Evolutionary conservation across 1,140 invertebrate genomes (phyloP).

Genomic region (Brachionus calyciflorus): DNA sequence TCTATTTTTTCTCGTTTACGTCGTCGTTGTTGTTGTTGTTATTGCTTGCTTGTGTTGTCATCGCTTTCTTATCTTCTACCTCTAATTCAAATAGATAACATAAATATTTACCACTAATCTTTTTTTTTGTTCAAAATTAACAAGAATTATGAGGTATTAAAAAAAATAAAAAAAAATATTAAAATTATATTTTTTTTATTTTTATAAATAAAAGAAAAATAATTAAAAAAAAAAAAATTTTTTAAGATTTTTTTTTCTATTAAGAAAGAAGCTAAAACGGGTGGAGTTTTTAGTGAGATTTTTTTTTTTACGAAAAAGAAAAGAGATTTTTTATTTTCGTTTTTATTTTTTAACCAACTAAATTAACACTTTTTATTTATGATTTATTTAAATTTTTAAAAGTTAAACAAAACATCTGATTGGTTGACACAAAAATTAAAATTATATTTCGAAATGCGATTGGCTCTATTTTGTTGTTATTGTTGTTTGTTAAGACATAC

Average conservation of each 20-base stretch:
- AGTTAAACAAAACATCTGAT: constrained; percentile 11
- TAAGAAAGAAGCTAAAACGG: not conserved
- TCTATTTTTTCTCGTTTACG: not conserved
- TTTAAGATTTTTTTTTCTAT: not conserved
- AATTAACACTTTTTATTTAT: constrained; percentile 39
- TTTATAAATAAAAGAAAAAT: not conserved
- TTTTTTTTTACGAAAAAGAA: not conserved
- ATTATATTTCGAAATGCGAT: not conserved
- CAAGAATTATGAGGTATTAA: constrained; percentile 37
- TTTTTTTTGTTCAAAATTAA: constrained; percentile 22
- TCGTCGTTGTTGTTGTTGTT: constrained; percentile 13
- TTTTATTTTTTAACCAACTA: constrained; percentile 34
- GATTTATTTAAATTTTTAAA: constrained; percentile 31
- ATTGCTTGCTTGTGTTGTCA: not conserved
- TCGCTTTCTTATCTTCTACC: constrained; percentile 31
- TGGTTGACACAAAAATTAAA: no score
- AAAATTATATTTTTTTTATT: not conserved
- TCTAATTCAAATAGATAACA: constrained; percentile 39
- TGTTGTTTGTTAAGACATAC: no score
- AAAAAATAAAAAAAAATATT: not conserved
- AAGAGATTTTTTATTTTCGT: constrained; percentile 6
- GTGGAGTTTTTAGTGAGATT: not conserved
- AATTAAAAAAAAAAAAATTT: constrained; percentile 9
- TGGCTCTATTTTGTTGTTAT: not conserved
- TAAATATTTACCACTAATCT: constrained; percentile 43